Conservation (phyloP, 2,888 invertebrate genomes). For the Diarsia dahlii region DNA sequence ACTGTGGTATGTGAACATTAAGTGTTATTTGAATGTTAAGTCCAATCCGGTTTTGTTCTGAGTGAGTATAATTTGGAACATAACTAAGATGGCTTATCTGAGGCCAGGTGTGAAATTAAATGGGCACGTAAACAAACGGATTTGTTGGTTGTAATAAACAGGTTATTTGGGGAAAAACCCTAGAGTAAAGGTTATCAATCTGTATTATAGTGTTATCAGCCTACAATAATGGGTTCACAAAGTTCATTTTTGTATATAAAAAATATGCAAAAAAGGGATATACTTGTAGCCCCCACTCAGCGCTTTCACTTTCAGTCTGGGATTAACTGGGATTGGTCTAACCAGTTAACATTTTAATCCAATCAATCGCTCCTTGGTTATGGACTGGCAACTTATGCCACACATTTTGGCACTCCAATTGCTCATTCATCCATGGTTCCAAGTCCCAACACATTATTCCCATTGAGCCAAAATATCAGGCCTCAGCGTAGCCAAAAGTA, state of each 20-base stretch:
- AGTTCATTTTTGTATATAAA: background rate
- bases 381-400: background rate
- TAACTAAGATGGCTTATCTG: slow-evolving; percentile 7
- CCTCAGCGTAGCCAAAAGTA: slow-evolving; percentile 19
- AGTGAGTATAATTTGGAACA: slow-evolving; percentile 28
- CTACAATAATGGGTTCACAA: background rate
- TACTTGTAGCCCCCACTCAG: background rate
- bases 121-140: slow-evolving; percentile 4
- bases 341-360: background rate
- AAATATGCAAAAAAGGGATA: background rate
- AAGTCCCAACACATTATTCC: background rate
- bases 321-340: background rate
- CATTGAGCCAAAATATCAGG: slow-evolving; percentile 5
- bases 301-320: background rate
- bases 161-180: background rate
- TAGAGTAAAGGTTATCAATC: background rate
- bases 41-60: slow-evolving; percentile 31
- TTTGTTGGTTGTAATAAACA: background rate
- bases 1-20: slow-evolving; percentile 22
- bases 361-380: background rate
- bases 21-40: slow-evolving; percentile 29
- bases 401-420: background rate
- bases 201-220: background rate
- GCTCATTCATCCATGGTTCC: slow-evolving; percentile 4
- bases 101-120: background rate